phyloP scores from a whole-genome alignment of 2,888 invertebrate species.

The Mythimna lalbum region DNA sequence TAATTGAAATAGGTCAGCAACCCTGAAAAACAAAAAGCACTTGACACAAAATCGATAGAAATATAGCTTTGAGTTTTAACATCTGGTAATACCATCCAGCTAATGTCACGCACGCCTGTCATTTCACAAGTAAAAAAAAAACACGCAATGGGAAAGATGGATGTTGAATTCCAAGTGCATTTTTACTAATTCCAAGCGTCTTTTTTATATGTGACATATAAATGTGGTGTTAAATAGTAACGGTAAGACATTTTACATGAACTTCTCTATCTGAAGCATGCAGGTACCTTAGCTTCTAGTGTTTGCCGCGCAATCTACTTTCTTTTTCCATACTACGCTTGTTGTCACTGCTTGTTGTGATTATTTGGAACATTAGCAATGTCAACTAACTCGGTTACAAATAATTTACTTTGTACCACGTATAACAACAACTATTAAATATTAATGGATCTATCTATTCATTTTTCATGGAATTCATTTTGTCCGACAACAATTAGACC shows the following conservation, averaged over 20 bases:
- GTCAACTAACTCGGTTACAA: background rate
- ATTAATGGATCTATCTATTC: background rate
- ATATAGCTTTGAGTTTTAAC: background rate
- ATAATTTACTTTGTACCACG: background rate
- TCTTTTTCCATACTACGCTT: slow-evolving; percentile 63
- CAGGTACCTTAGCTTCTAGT: slow-evolving; percentile 7
- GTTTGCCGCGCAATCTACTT: slow-evolving; percentile 82
- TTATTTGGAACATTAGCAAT: slow-evolving; percentile 32
- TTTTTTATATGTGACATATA: slow-evolving; percentile 32
- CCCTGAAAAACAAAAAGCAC: background rate
- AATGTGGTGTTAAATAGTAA: slow-evolving; percentile 52
- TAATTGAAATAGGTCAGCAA: slow-evolving; percentile 25
- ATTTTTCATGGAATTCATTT: background rate
- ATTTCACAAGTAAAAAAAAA: slow-evolving; percentile 21
- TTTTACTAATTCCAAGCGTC: slow-evolving; percentile 40
- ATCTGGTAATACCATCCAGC: slow-evolving; percentile 30
- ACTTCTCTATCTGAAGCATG: slow-evolving; percentile 8
- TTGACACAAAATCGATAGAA: slow-evolving; percentile 8
- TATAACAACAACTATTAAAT: background rate
- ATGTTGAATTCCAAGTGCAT: slow-evolving; percentile 59
- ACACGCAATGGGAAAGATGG: slow-evolving; percentile 66
- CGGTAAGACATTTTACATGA: slow-evolving; percentile 31
- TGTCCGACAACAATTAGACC: background rate
- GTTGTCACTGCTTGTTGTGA: slow-evolving; percentile 58
- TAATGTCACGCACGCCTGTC: slow-evolving; percentile 40